Conservation (phyloP, 2,888 invertebrate genomes). For the Allacma fusca region DNA sequence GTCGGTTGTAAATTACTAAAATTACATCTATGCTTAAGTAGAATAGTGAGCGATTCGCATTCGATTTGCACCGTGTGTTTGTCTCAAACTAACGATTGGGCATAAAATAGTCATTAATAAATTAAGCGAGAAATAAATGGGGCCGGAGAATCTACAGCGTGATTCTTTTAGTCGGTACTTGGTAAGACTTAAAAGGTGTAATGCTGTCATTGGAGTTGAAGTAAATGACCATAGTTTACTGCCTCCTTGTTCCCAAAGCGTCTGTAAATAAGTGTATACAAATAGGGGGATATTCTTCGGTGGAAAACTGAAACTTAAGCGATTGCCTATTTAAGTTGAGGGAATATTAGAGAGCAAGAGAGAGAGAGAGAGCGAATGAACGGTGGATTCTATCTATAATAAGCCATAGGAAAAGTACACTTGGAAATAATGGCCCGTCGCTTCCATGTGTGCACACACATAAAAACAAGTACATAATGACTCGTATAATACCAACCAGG, state of each 20-base stretch:
- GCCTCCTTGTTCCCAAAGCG: conserved; percentile 18
- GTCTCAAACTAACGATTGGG: not conserved
- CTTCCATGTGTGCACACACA: conserved; percentile 42
- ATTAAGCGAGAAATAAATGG: conserved; percentile 23
- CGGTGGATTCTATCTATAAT: conserved; percentile 25
- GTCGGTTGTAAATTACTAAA: too few relatives aligned
- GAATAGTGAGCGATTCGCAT: not conserved
- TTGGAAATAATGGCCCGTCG: conserved; percentile 40
- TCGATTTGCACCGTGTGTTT: not conserved
- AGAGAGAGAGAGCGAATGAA: conserved; percentile 19
- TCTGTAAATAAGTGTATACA: conserved; percentile 24
- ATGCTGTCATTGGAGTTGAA: conserved; percentile 23
- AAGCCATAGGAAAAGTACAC: conserved; percentile 35
- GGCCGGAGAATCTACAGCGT: conserved; percentile 12
- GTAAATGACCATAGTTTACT: conserved; percentile 36
- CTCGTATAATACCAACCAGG: conserved; percentile 21
- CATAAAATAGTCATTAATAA: conserved; percentile 21
- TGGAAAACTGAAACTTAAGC: conserved; percentile 2
- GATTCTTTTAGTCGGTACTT: conserved; percentile 33
- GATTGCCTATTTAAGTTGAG: not conserved
- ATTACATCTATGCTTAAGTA: not conserved
- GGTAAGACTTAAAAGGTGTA: conserved; percentile 37
- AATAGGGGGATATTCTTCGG: not conserved
- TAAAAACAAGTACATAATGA: conserved; percentile 44
- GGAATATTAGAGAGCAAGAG: conserved; percentile 8